Conservation (phyloP, 2,113 vertebrate genomes). For the Rattus rattus region DNA sequence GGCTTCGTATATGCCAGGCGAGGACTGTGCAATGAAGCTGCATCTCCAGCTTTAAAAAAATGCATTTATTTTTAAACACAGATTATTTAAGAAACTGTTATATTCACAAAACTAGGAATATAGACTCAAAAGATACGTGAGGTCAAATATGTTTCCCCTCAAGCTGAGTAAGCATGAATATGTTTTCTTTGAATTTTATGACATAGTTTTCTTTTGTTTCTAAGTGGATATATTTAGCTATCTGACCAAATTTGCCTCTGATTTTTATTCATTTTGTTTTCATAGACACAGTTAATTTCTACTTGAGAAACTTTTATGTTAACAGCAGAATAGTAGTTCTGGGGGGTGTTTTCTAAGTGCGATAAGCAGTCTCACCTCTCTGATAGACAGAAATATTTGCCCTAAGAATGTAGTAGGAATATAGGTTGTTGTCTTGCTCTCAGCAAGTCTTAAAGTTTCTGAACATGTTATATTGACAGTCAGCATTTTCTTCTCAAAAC, state of each 20-base stretch:
- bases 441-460: background rate
- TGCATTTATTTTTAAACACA: background rate
- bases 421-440: background rate
- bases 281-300: background rate
- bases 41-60: background rate
- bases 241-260: background rate
- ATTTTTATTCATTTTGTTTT: background rate
- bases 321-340: background rate
- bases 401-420: background rate
- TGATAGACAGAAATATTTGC: no score
- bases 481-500: background rate
- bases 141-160: background rate
- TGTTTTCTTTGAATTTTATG: background rate
- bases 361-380: background rate
- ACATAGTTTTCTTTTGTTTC: background rate
- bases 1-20: no score
- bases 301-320: background rate
- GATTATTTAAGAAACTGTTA: background rate
- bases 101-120: background rate
- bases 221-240: background rate
- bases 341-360: background rate
- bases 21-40: no score
- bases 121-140: background rate
- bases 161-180: background rate
- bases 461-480: background rate